Evolutionary conservation across 2,888 invertebrate species (phyloP).

Genomic region (Zaprionus bogoriensis): DNA sequence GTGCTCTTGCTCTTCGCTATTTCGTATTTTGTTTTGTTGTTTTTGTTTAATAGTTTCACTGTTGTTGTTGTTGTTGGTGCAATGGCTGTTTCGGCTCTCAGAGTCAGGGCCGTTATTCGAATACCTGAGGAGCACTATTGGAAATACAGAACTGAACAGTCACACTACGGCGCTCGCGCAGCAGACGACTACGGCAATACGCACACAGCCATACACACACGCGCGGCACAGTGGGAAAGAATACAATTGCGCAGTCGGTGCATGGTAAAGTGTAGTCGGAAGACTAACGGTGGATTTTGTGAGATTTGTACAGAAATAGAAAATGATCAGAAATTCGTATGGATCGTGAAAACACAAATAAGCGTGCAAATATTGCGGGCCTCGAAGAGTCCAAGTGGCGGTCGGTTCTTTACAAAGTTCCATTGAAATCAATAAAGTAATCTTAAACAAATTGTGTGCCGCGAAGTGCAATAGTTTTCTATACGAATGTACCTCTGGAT

Average conservation of each 20-base stretch:
- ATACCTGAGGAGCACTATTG: slow-evolving; percentile 56
- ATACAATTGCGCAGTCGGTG: slow-evolving; percentile 12
- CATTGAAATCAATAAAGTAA: slow-evolving; percentile 41
- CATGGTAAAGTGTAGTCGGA: slow-evolving; percentile 17
- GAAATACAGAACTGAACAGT: slow-evolving; percentile 41
- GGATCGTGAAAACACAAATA: slow-evolving; percentile 5
- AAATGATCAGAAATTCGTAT: slow-evolving; percentile 6
- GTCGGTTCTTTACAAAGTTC: slow-evolving; percentile 34
- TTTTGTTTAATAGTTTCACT: slow-evolving; percentile 26
- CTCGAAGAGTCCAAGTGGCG: slow-evolving; percentile 29
- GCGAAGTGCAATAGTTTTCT: slow-evolving; percentile 28
- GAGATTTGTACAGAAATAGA: slow-evolving; percentile 12
- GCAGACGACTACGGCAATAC: slow-evolving; percentile 28
- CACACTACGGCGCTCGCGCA: slow-evolving; percentile 54
- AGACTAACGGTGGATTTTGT: slow-evolving; percentile 40
- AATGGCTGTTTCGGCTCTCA: slow-evolving; percentile 39
- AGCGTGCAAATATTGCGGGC: not conserved
- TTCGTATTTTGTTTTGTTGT: slow-evolving; percentile 8
- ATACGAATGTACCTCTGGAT: slow-evolving; percentile 9
- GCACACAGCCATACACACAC: slow-evolving; percentile 2
- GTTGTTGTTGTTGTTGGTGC: slow-evolving; percentile 14
- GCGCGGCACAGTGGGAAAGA: slow-evolving; percentile 1
- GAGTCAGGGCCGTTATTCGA: slow-evolving; percentile 70
- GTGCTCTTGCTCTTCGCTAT: slow-evolving; percentile 15
- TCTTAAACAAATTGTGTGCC: slow-evolving; percentile 33